Percentiles rank a stretch among this genome's conserved stretches.
Evolutionary conservation across 2,797 vertebrate genomes (phyloP).

Genomic region (Erpetoichthys calabaricus): DNA sequence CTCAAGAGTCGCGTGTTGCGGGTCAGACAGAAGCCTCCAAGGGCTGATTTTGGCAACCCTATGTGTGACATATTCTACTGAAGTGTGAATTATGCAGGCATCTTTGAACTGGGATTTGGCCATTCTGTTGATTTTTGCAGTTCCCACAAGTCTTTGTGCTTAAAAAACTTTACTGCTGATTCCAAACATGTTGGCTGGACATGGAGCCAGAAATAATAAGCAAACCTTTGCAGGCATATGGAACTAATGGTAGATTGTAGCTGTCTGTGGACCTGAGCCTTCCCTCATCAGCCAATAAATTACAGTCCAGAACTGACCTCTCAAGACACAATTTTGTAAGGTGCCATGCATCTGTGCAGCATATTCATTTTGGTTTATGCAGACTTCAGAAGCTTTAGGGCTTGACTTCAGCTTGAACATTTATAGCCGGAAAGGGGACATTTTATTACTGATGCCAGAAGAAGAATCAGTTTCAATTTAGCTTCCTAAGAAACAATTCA

Average conservation of each 20-base stretch:
- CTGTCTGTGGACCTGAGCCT: slow-evolving; percentile 11
- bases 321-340: too few relatives aligned
- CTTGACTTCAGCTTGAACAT: too few relatives aligned
- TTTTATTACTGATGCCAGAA: too few relatives aligned
- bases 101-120: neutral
- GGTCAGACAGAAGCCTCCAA: neutral
- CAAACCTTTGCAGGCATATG: slow-evolving; percentile 11
- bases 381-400: too few relatives aligned
- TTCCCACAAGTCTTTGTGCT: slow-evolving; percentile 3
- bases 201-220: slow-evolving; percentile 21
- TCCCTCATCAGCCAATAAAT: slow-evolving; percentile 15
- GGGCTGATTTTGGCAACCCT: neutral
- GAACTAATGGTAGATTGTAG: slow-evolving; percentile 7
- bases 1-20: neutral
- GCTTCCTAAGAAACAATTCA: too few relatives aligned
- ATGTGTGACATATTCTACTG: neutral
- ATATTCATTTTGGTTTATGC: too few relatives aligned
- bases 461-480: too few relatives aligned
- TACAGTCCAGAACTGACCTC: neutral
- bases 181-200: neutral
- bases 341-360: too few relatives aligned
- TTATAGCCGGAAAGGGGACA: too few relatives aligned
- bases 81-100: too few relatives aligned
- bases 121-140: slow-evolving; percentile 4
- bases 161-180: neutral